These are phyloP conservation scores for Picus viridis DNA, from an alignment of 2,797 vertebrate genomes.

Conservation along the genomic window DNA sequence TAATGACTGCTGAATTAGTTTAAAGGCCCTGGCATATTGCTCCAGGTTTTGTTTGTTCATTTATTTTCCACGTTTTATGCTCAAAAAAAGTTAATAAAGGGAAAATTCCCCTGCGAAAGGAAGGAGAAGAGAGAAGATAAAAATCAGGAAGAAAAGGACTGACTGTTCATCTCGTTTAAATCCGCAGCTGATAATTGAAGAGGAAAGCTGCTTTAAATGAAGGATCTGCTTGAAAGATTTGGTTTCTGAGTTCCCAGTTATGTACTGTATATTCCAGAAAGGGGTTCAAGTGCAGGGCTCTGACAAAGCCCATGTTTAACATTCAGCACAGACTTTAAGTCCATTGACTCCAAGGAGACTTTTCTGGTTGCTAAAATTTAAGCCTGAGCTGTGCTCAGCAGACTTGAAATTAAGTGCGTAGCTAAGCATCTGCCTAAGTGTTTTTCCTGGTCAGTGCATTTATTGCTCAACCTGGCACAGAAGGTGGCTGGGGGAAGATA, in stretches of 20 bases:
- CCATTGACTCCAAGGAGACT: neutral
- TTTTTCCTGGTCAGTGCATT: neutral
- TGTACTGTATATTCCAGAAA: neutral
- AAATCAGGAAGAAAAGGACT: neutral
- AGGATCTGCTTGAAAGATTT: conserved; percentile 4
- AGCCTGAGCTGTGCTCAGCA: neutral
- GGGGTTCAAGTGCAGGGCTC: conserved; percentile 20
- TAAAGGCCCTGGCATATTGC: conserved; percentile 29
- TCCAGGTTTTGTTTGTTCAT: conserved; percentile 51
- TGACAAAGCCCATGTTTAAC: conserved; percentile 11
- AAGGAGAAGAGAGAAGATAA: conserved; percentile 18
- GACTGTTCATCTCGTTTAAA: conserved; percentile 27
- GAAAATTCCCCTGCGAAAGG: neutral
- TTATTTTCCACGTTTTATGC: conserved; percentile 34
- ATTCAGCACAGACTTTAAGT: neutral
- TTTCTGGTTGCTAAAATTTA: neutral
- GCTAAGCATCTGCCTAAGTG: conserved; percentile 1
- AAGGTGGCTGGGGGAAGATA: neutral
- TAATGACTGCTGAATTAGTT: conserved; percentile 43
- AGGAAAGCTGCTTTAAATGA: conserved; percentile 64
- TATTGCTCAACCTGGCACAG: neutral
- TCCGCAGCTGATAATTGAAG: conserved; percentile 31
- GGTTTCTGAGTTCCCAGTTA: neutral
- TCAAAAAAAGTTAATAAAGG: conserved; percentile 44
- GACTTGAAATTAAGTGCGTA: neutral